Evolutionary conservation across 2,888 invertebrate genomes (phyloP).

Genomic region (Drosophila cognata): DNA sequence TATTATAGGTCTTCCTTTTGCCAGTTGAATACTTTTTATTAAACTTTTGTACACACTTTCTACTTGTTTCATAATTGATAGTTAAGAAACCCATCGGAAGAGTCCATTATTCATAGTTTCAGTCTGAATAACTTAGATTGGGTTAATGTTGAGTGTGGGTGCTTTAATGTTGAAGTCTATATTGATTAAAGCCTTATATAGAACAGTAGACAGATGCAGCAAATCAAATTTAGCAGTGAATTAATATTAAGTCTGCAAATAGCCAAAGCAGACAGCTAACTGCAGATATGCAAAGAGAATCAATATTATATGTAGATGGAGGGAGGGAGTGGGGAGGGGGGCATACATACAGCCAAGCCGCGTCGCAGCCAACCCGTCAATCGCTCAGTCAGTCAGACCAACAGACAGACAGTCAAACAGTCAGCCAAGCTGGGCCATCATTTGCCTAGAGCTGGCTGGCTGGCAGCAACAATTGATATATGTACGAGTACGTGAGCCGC

Average conservation of each 20-base stretch:
- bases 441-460: conserved; percentile 62
- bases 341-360: conserved; percentile 36
- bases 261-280: conserved; percentile 13
- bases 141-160: not conserved
- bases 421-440: conserved; percentile 58
- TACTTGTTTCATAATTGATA: not conserved
- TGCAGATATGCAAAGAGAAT: conserved; percentile 36
- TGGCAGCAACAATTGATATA: conserved; percentile 80
- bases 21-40: not conserved
- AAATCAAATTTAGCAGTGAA: conserved; percentile 14
- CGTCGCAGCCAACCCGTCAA: conserved; percentile 63
- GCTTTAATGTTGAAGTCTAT: not conserved
- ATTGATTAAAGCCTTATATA: not conserved
- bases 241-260: conserved; percentile 14
- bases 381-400: conserved; percentile 45
- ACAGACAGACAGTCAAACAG: conserved; percentile 30
- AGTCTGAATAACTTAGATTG: not conserved
- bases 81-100: not conserved
- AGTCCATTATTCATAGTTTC: not conserved
- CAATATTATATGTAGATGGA: conserved; percentile 15
- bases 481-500: conserved; percentile 76
- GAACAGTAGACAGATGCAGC: conserved; percentile 3
- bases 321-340: not conserved
- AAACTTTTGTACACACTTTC: not conserved
- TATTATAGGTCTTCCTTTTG: not conserved